Evolutionary conservation across 2,113 vertebrate genomes (phyloP).

Genomic region (Pomatorhinus ruficollis): DNA sequence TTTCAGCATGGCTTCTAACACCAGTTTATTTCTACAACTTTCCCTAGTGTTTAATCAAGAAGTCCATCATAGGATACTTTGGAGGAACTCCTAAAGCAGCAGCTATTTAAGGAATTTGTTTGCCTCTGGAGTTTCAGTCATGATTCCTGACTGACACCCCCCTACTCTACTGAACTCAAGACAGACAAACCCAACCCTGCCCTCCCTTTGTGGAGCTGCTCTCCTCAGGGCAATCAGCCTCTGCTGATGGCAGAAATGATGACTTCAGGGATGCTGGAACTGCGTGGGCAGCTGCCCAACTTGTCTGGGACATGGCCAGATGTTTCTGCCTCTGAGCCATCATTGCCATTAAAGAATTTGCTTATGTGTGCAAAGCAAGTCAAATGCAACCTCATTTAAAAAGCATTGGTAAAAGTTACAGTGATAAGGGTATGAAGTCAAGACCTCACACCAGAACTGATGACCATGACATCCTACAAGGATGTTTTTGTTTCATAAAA

Average conservation of each 20-base stretch:
- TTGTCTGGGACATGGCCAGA: neutral
- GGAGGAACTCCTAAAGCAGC: neutral
- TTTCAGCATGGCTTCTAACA: neutral
- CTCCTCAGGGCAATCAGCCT: neutral
- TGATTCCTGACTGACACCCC: neutral
- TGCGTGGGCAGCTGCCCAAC: neutral
- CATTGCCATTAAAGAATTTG: conserved; percentile 7
- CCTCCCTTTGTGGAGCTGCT: neutral
- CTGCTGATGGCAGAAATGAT: neutral
- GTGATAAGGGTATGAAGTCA: neutral
- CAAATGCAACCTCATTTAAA: neutral
- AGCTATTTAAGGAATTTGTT: neutral
- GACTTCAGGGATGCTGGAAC: neutral
- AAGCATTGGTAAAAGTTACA: neutral
- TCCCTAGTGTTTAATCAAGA: neutral
- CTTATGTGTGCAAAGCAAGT: neutral
- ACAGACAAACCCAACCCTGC: neutral
- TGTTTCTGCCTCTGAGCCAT: neutral
- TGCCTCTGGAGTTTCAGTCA: neutral
- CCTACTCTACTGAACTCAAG: neutral
- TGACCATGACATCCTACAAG: rapidly evolving
- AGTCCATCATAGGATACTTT: neutral
- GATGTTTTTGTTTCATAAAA: neutral
- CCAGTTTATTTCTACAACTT: neutral
- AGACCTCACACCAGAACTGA: neutral